These are phyloP conservation scores for Esox masquinongy DNA, from an alignment of 2,797 vertebrate genomes.

Conservation along the genomic window DNA sequence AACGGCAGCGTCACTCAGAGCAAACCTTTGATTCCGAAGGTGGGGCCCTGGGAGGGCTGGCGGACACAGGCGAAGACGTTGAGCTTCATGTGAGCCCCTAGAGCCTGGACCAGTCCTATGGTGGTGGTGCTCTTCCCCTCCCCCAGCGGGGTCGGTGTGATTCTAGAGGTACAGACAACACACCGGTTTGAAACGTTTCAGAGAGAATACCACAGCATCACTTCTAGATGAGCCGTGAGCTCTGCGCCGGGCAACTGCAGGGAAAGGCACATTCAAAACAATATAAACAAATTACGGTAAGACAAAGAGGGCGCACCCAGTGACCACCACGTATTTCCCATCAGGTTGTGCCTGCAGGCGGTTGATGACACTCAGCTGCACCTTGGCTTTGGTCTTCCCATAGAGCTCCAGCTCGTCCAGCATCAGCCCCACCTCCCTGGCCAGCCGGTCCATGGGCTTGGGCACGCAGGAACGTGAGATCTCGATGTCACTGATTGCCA, in stretches of 20 bases:
- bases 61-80: conserved; percentile 96
- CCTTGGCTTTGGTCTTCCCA: conserved; percentile 92
- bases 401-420: conserved; percentile 90
- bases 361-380: conserved; percentile 81
- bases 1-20: background rate
- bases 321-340: conserved; percentile 96
- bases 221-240: background rate
- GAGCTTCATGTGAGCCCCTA: conserved; percentile 90
- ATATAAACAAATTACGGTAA: background rate
- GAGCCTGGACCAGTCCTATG: conserved; percentile 90
- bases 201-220: background rate
- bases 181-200: background rate
- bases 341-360: conserved; percentile 85
- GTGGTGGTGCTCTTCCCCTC: conserved; percentile 99
- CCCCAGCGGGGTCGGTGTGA: conserved; percentile 95
- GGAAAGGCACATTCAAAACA: background rate
- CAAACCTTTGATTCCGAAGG: conserved; percentile 97
- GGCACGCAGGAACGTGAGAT: conserved; percentile 88
- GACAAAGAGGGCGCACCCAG: conserved; percentile 42
- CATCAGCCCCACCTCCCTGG: conserved; percentile 86
- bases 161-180: conserved; percentile 71
- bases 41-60: conserved; percentile 97
- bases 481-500: conserved; percentile 84
- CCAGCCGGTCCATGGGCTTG: conserved; percentile 82
- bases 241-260: background rate